Base-by-base conservation (phyloP, 2,113 vertebrate genomes). In the Ceyx cyanopectus region DNA sequence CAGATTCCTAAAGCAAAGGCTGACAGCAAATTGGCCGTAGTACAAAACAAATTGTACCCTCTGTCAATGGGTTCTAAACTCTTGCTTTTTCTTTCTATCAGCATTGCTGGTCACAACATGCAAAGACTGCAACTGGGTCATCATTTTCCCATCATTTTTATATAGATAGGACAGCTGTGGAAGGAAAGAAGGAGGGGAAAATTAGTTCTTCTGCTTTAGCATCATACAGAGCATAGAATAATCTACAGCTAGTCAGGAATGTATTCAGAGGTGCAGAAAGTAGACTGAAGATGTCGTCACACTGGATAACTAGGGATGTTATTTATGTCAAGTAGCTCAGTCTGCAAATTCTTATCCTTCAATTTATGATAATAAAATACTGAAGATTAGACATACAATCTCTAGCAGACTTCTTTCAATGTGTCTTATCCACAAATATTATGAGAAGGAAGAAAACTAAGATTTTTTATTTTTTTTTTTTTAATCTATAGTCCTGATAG, bases 1-100 rank as follows among this genome's bases (percentile, higher is more conserved):
- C 78, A 89, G 63, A 85, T 85, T 91, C 79, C 75, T 95, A 87
- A 89, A 74, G 70, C 30, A 79, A 94, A 87, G 56, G 32, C 75
- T 95, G 91, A 89, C 91, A 91, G 67, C 26, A 82, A 76, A 68
- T 85, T 94, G 41, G 85, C 89, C 3, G 4, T 85, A 54, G 76
- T 85, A 85, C 67, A 89, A 92, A 91, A 73, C 46, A 91, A 82
- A 80, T 50, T 80, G 75, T 58, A 82, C 58, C 75, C 60, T 91
- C 63, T 85, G 63, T 81, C 78, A 92, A 50, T 80, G 80, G 81
- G 32, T 85, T 91, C 62, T 60, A 50, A 66, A 41, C 65, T 94
- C 85, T 50, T 50, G 60, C 40, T 62, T 87, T 91, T 95, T 89
- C 67, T 85, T 94, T 73, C 75, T 82, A 65, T 30, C 70, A 92